Base-by-base conservation (phyloP, 2,797 vertebrate genomes). In the Euthynnus affinis region DNA sequence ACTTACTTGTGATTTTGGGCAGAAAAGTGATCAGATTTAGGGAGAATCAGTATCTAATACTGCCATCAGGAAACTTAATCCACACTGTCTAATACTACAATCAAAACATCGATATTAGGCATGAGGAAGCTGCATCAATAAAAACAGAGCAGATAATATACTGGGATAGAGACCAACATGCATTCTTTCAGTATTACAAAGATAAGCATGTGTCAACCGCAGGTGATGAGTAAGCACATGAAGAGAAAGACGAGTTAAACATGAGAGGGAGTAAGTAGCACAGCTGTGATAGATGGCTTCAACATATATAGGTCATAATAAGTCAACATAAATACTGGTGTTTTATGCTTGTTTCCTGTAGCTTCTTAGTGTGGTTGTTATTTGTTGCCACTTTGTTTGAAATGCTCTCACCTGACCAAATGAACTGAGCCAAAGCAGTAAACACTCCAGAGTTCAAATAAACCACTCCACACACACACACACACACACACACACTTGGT, bases 321-420 rank as follows among this genome's bases (percentile, higher is more conserved):
- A n/a, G 18, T 52, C 14, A 67, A 42, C 29, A 18, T 51, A 15
- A 29, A 49, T 12, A 2, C 40, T 48, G 61, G 32, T 23, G 34
- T 25, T 17, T 22, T 7, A 10, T 40, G 12, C 23, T 25, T 13
- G 40, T 58, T 69, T 51, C 20, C 60, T 51, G 15, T 8, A 25
- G 25, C 29, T 22, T 73, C 20, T 48, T 23, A 58, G 61, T 25
- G 55, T 44, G 76, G 40, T 49, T 49, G 40, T 49, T 20, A 7
- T 74, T 74, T 65, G 67, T 76, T 63, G 46, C 37, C 37, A 48
- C 73, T 68, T 70, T 25, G 51, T 67, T 72, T 72, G 23, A 59
- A 65, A 68, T 58, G 67, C 48, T 61, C 27, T 73, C 78, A 84
- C 32, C 51, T 76, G 56, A 78, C 59, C 48, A 37, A 55, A 44